Evolutionary conservation across 2,113 vertebrate species (phyloP).

Genomic region (Apeltes quadracus): DNA sequence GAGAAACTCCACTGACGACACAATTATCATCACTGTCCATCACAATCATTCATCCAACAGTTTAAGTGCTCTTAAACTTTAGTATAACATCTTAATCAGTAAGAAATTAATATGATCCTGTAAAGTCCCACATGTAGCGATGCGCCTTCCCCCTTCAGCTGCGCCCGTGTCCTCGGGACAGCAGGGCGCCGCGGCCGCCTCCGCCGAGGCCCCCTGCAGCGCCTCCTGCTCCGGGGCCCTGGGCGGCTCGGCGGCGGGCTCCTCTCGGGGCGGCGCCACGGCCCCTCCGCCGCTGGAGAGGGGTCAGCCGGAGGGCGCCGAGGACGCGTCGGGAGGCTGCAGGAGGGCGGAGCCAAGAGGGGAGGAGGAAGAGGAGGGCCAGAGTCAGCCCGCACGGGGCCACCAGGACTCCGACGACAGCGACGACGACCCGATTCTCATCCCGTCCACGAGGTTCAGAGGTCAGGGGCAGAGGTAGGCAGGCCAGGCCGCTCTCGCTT

Average conservation of each 20-base stretch:
- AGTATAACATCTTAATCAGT: too few species aligned
- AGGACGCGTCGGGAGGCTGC: conserved; percentile 67
- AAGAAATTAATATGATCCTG: not conserved
- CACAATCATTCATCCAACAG: too few species aligned
- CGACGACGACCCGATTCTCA: conserved; percentile 93
- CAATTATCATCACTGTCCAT: not conserved
- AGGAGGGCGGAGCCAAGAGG: conserved; percentile 66
- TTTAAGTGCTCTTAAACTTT: too few species aligned
- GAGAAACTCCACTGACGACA: not conserved
- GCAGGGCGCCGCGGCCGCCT: conserved; percentile 18
- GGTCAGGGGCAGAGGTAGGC: conserved; percentile 92
- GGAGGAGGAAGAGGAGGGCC: conserved; percentile 59
- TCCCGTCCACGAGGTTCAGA: conserved; percentile 89
- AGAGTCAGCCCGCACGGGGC: conserved; percentile 76
- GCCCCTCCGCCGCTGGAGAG: conserved; percentile 26
- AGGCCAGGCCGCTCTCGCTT: conserved; percentile 27
- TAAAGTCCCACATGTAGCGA: not conserved
- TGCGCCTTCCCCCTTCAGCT: conserved; percentile 1
- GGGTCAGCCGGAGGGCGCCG: conserved; percentile 50
- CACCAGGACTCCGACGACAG: conserved; percentile 95
- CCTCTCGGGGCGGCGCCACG: conserved; percentile 15
- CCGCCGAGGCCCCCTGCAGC: conserved; percentile 34
- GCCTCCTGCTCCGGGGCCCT: conserved; percentile 56
- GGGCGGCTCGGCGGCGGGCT: conserved; percentile 28
- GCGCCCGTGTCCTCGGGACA: conserved; percentile 20